Conservation (phyloP, 1,140 invertebrate species). For the Plodia interpunctella region DNA sequence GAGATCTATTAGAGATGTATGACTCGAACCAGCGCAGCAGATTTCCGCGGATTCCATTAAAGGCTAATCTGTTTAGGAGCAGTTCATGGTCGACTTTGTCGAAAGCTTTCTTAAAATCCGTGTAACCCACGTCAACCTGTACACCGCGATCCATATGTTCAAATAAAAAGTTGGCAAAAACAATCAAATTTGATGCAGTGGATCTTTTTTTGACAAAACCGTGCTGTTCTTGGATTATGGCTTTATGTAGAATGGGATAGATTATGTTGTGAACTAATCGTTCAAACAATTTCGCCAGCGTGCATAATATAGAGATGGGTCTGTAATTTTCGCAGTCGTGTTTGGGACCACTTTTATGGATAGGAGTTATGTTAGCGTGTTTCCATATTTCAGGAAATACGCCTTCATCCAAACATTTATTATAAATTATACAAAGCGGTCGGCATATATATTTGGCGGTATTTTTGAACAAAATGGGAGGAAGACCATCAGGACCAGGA, state of each 20-base stretch:
- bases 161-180: constrained; percentile 21
- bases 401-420: constrained; percentile 10
- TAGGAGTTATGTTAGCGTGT: constrained; percentile 10
- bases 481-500: constrained; percentile 1
- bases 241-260: constrained; percentile 6
- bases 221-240: constrained; percentile 14
- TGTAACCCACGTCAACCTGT: constrained; percentile 27
- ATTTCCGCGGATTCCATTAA: constrained; percentile 4
- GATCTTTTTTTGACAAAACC: constrained; percentile 20
- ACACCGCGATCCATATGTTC: constrained; percentile 19
- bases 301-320: constrained; percentile 18
- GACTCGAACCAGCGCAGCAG: not conserved
- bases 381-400: constrained; percentile 18
- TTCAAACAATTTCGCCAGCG: constrained; percentile 17
- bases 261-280: constrained; percentile 13
- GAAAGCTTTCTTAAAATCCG: not conserved
- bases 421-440: constrained; percentile 3
- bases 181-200: constrained; percentile 15
- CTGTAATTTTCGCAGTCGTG: constrained; percentile 13
- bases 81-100: not conserved
- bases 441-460: not conserved
- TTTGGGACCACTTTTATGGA: constrained; percentile 16
- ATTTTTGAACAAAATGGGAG: constrained; percentile 1
- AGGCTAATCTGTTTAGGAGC: constrained; percentile 17
- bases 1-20: not conserved